Percentiles rank a stretch among this genome's conserved stretches.
Evolutionary conservation across 2,888 invertebrate genomes (phyloP).

Genomic region (Drosophila nigricruria): DNA sequence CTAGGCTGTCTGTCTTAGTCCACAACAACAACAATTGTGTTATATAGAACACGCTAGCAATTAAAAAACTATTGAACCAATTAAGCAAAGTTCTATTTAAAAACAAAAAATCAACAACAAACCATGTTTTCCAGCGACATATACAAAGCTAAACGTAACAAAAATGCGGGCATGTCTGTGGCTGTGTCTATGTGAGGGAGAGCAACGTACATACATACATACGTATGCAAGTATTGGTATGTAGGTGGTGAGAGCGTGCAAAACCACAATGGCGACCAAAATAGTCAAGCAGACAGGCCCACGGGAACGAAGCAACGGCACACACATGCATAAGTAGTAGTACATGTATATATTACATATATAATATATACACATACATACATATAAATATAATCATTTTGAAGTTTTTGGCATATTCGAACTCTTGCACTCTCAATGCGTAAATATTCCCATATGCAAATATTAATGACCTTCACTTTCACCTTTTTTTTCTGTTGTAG

Average conservation of each 20-base stretch:
- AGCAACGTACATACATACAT: constrained; percentile 23
- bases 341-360: not conserved
- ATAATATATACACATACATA: constrained; percentile 3
- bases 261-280: constrained; percentile 67
- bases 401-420: constrained; percentile 60
- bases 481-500: constrained; percentile 51
- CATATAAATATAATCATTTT: constrained; percentile 40
- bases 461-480: constrained; percentile 79
- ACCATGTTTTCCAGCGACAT: constrained; percentile 43
- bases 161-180: constrained; percentile 25
- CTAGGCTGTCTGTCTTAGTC: constrained; percentile 12
- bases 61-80: constrained; percentile 78
- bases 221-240: constrained; percentile 8
- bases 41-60: constrained; percentile 50
- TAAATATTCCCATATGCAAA: constrained; percentile 75
- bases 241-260: constrained; percentile 47
- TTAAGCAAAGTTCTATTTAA: constrained; percentile 64
- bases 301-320: constrained; percentile 40
- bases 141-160: constrained; percentile 27
- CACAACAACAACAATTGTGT: constrained; percentile 17
- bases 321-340: constrained; percentile 5
- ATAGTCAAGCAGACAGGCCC: constrained; percentile 57
- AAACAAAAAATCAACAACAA: constrained; percentile 36
- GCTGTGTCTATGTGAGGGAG: constrained; percentile 37
- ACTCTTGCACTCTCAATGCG: constrained; percentile 40